Evolutionary conservation across 2,113 vertebrate genomes (phyloP).

Genomic region (Dryoscopus gambensis): DNA sequence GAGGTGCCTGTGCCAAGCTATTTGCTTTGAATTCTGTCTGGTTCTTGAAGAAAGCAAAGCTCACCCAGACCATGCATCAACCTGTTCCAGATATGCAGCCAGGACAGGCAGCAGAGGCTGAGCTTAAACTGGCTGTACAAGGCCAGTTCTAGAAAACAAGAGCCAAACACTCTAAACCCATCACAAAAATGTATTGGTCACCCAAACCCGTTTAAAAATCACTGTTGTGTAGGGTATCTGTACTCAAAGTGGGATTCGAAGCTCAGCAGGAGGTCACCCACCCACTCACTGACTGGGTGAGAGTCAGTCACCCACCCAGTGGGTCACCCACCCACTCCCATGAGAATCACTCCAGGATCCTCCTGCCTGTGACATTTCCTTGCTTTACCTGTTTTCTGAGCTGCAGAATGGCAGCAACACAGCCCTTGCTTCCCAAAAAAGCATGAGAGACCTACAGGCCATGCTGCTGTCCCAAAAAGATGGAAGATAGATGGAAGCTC

Average conservation of each 20-base stretch:
- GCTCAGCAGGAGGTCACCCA: neutral
- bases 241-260: neutral
- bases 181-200: neutral
- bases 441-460: neutral
- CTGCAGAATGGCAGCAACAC: neutral
- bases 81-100: neutral
- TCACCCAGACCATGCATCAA: neutral
- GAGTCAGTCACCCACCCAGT: too few species aligned
- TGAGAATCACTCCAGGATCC: neutral
- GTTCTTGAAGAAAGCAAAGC: neutral
- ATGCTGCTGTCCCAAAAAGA: neutral
- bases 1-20: neutral
- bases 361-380: neutral
- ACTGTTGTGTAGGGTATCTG: too few species aligned
- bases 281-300: neutral
- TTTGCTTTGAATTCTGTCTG: neutral
- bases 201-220: neutral
- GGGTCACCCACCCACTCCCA: too few species aligned
- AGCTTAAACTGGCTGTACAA: neutral
- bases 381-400: neutral
- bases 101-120: neutral
- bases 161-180: neutral
- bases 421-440: neutral
- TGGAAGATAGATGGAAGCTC: neutral
- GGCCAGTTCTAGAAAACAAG: neutral